phyloP scores from a whole-genome alignment of 1,140 invertebrate species.

The Brachystomella parvula region DNA sequence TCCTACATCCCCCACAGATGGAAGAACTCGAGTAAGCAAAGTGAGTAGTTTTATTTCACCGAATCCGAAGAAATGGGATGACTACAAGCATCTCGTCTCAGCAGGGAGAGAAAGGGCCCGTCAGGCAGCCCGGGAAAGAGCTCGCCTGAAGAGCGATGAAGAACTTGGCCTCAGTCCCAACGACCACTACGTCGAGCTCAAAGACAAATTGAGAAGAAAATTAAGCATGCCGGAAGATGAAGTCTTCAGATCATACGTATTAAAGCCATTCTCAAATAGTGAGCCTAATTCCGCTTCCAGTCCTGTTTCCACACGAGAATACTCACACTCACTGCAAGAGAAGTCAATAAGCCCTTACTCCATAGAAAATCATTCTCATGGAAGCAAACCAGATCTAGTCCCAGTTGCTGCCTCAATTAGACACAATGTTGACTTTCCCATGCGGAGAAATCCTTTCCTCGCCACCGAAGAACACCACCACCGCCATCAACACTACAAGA shows the following conservation, averaged over 20 bases:
- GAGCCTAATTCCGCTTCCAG: not conserved
- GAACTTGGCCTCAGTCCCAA: constrained; percentile 64
- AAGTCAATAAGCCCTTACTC: not conserved
- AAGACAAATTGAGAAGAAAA: constrained; percentile 50
- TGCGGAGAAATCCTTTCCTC: constrained; percentile 27
- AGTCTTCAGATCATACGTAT: constrained; percentile 11
- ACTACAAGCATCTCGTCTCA: constrained; percentile 28
- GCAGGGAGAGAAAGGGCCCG: constrained; percentile 52
- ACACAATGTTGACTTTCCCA: constrained; percentile 31
- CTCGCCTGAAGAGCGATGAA: constrained; percentile 60
- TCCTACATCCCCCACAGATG: not conserved
- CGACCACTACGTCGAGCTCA: constrained; percentile 53
- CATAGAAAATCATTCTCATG: not conserved
- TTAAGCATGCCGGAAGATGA: constrained; percentile 42
- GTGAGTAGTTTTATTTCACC: constrained; percentile 12
- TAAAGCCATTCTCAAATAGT: no score
- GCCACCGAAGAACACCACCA: not conserved
- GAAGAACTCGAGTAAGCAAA: not conserved
- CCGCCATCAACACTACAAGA: not conserved
- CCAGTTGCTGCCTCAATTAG: constrained; percentile 19
- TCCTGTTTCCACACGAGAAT: not conserved
- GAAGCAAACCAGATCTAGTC: not conserved
- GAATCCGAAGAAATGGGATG: constrained; percentile 16
- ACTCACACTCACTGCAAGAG: not conserved
- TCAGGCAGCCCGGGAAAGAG: constrained; percentile 58